Evolutionary conservation across 2,888 invertebrate species (phyloP).

Genomic region (Helicoverpa assulta): DNA sequence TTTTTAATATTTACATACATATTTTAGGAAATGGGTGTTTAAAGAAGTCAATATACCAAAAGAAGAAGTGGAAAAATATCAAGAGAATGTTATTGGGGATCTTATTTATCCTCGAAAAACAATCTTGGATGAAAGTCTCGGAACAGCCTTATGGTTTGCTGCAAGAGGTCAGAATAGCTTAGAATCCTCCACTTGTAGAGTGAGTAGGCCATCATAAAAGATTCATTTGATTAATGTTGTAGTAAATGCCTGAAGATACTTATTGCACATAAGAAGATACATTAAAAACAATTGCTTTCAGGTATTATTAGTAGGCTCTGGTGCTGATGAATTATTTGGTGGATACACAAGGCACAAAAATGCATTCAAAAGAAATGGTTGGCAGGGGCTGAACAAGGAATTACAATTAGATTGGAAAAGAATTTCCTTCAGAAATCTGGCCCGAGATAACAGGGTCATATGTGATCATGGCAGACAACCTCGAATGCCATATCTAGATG

Average conservation of each 20-base stretch:
- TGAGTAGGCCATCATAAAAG: constrained; percentile 70
- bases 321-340: constrained; percentile 99
- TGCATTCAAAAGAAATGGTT: constrained; percentile 90
- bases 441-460: constrained; percentile 98
- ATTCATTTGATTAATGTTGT: no score
- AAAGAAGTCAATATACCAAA: constrained; percentile 94
- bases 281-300: constrained; percentile 70
- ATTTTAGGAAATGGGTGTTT: constrained; percentile 94
- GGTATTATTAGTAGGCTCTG: constrained; percentile 97
- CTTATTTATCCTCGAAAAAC: constrained; percentile 96
- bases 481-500: constrained; percentile 95
- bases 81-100: constrained; percentile 92
- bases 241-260: not conserved
- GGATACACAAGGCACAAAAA: constrained; percentile 97
- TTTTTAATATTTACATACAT: not conserved
- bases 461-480: constrained; percentile 96
- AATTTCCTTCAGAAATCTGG: constrained; percentile 97
- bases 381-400: constrained; percentile 91
- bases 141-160: constrained; percentile 99
- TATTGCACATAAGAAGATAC: no score
- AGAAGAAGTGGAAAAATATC: constrained; percentile 91
- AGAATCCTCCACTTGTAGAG: constrained; percentile 91
- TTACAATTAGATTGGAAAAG: constrained; percentile 95
- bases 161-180: constrained; percentile 92
- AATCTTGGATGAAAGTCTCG: constrained; percentile 98